phyloP scores from a whole-genome alignment of 2,797 vertebrate genomes.

The Brachyrhaphis roseni region DNA sequence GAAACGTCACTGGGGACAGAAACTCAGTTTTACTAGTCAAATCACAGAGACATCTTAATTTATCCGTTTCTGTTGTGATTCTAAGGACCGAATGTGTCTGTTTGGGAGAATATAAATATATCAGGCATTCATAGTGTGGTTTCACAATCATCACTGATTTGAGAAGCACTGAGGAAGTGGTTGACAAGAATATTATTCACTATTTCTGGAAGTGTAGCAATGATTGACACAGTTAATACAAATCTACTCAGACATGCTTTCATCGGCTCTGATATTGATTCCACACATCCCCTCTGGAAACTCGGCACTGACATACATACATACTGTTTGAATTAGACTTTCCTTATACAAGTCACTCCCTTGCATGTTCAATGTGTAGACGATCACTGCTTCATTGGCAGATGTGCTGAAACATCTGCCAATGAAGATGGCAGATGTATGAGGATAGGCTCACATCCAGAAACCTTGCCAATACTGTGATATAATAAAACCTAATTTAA shows the following conservation, averaged over 20 bases:
- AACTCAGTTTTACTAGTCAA: slow-evolving; percentile 1
- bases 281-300: slow-evolving; percentile 1
- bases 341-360: neutral
- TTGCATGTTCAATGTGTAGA: neutral
- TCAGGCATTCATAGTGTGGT: slow-evolving; percentile 1
- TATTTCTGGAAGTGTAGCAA: slow-evolving; percentile 7
- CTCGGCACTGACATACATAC: neutral
- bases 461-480: neutral
- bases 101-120: neutral
- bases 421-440: too few relatives aligned
- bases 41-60: neutral
- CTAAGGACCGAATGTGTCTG: neutral
- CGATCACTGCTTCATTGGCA: neutral
- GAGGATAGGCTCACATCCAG: neutral
- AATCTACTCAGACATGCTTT: slow-evolving; percentile 2
- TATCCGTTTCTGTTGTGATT: neutral
- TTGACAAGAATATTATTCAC: neutral
- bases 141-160: slow-evolving; percentile 9
- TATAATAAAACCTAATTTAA: neutral
- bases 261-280: neutral
- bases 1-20: slow-evolving; percentile 17
- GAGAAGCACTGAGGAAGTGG: neutral
- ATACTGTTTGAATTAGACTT: neutral
- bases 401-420: neutral
- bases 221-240: neutral